Percentiles rank a stretch among this genome's conserved stretches.
phyloP scores from a whole-genome alignment of 2,888 invertebrate genomes.

The Drosophila crucigera region DNA sequence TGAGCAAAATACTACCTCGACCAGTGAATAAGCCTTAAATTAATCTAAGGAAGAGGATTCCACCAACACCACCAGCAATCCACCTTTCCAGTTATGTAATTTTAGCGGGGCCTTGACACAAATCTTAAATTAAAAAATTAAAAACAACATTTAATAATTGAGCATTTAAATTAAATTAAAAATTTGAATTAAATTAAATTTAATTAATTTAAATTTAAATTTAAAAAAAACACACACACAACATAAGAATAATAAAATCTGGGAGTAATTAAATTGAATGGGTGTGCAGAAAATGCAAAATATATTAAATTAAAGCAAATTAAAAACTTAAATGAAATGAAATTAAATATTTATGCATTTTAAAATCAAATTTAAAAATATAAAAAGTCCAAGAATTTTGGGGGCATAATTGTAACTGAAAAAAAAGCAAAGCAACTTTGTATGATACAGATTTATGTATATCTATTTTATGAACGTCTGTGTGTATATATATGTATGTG shows the following conservation, averaged over 20 bases:
- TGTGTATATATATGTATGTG: not conserved
- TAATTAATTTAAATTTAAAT: no score
- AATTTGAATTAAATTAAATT: no score
- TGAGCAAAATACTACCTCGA: not conserved
- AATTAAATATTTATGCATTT: no score
- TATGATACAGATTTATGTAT: not conserved
- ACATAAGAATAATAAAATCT: no score
- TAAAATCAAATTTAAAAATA: not conserved
- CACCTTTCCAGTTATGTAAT: not conserved
- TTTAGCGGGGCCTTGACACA: not conserved
- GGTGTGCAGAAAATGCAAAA: not conserved
- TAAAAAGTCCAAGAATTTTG: not conserved
- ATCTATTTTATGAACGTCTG: not conserved
- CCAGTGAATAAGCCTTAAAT: not conserved
- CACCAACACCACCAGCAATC: not conserved
- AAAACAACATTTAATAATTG: not conserved
- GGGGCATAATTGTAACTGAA: not conserved
- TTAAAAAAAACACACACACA: not conserved
- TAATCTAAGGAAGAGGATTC: not conserved
- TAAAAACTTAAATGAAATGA: not conserved
- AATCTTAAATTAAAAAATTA: not conserved
- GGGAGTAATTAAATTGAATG: no score
- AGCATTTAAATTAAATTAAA: not conserved
- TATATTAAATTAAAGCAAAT: not conserved
- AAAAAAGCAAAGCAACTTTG: not conserved